Conservation (phyloP, 2,113 vertebrate genomes). For the Cettia cetti region DNA sequence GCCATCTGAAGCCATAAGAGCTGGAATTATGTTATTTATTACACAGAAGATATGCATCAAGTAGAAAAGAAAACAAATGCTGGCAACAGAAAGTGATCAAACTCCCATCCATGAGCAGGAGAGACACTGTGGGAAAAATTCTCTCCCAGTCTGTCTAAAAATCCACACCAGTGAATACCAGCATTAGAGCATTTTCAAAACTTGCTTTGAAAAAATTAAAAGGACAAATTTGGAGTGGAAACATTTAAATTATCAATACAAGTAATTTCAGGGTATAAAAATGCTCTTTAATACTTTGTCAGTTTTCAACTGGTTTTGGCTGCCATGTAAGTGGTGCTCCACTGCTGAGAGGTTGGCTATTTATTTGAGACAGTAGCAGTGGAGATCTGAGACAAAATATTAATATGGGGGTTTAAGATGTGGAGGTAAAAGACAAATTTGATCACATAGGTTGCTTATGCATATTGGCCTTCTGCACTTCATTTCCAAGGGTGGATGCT, state of each 20-base stretch:
- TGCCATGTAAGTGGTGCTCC: background rate
- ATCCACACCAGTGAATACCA: background rate
- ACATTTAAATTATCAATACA: background rate
- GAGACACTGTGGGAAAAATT: background rate
- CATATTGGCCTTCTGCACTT: background rate
- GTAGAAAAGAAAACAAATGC: conserved; percentile 54
- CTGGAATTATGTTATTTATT: conserved; percentile 36
- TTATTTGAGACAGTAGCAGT: background rate
- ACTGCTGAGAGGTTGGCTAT: background rate
- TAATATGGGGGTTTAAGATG: background rate
- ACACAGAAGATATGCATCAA: conserved; percentile 1
- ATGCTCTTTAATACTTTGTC: background rate
- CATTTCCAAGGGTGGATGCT: background rate
- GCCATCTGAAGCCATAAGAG: conserved; percentile 36
- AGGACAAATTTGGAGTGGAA: background rate
- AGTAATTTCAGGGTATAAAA: background rate
- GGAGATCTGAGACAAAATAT: background rate
- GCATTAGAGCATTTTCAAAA: background rate
- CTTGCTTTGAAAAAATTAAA: background rate
- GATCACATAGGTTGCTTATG: background rate
- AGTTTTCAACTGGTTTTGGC: background rate
- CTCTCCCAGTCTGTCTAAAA: background rate
- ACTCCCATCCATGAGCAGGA: background rate
- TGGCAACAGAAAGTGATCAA: conserved; percentile 27
- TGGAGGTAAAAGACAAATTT: background rate